Percentiles rank a stretch among this genome's conserved stretches.
These are phyloP conservation scores for Pinna nobilis DNA, from an alignment of 1,140 invertebrate genomes.

Conservation along the genomic window DNA sequence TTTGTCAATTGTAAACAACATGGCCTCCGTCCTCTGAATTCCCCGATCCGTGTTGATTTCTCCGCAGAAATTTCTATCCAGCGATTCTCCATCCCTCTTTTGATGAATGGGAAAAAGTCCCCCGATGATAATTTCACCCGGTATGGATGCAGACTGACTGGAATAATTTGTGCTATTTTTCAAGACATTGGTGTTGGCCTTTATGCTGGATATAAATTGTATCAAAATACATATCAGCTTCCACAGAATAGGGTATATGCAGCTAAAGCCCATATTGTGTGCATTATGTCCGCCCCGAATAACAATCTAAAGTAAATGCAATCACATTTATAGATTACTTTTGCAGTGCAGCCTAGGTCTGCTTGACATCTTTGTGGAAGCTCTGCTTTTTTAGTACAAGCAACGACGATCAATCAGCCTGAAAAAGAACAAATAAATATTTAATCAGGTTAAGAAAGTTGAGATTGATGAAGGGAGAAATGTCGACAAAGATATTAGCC, in stretches of 20 bases:
- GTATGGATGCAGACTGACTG: constrained; percentile 50
- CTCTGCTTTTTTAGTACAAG: no score
- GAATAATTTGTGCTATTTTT: constrained; percentile 15
- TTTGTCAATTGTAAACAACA: constrained; percentile 86
- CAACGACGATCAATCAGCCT: no score
- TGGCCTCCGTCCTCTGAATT: constrained; percentile 86
- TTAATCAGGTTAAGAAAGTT: no score
- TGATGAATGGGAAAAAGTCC: constrained; percentile 88
- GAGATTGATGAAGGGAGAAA: no score
- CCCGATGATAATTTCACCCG: constrained; percentile 84
- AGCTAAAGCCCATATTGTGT: not conserved
- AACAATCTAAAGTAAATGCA: no score
- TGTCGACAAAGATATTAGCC: no score
- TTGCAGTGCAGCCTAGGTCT: no score
- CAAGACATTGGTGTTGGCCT: not conserved
- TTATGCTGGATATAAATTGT: not conserved
- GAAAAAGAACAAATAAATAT: no score
- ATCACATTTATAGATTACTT: no score
- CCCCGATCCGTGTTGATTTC: constrained; percentile 84
- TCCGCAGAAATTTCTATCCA: constrained; percentile 76
- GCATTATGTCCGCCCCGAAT: not conserved
- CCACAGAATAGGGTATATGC: not conserved
- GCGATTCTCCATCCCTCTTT: constrained; percentile 70
- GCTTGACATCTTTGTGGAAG: no score
- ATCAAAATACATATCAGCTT: not conserved